A percentile compares a stretch with the other conserved stretches of the same genome.
Conservation (phyloP, 1,140 invertebrate genomes). For the Samia ricini region DNA sequence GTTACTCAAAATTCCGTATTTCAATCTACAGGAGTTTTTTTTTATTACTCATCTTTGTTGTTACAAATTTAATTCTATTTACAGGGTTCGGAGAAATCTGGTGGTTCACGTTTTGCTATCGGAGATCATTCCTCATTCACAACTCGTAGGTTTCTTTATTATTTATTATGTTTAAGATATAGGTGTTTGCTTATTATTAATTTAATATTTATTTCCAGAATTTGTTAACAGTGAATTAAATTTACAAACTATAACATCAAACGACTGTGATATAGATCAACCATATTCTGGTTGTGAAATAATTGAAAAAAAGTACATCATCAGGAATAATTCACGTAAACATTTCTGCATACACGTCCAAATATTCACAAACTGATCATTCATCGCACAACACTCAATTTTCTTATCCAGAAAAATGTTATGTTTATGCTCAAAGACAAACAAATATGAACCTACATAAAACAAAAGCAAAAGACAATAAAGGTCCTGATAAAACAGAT, state of each 20-base stretch:
- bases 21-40: too few relatives aligned
- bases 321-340: constrained; percentile 32
- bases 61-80: constrained; percentile 1
- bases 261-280: constrained; percentile 25
- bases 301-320: constrained; percentile 26
- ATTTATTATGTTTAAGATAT: not conserved
- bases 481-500: constrained; percentile 41
- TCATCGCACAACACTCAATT: constrained; percentile 23
- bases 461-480: constrained; percentile 32
- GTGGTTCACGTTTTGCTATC: constrained; percentile 49
- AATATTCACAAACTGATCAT: constrained; percentile 31
- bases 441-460: constrained; percentile 52
- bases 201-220: constrained; percentile 26
- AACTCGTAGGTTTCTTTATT: constrained; percentile 37
- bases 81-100: constrained; percentile 48
- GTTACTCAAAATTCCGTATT: too few relatives aligned
- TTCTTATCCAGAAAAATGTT: constrained; percentile 46
- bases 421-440: constrained; percentile 42
- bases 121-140: constrained; percentile 61
- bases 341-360: constrained; percentile 32
- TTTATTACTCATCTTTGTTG: too few relatives aligned
- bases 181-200: not conserved
- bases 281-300: constrained; percentile 27
- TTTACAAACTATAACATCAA: constrained; percentile 23
- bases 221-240: constrained; percentile 40